Percentiles rank a stretch among this genome's conserved stretches.
Conservation (phyloP, 2,113 vertebrate genomes). For the Megaleporinus macrocephalus region DNA sequence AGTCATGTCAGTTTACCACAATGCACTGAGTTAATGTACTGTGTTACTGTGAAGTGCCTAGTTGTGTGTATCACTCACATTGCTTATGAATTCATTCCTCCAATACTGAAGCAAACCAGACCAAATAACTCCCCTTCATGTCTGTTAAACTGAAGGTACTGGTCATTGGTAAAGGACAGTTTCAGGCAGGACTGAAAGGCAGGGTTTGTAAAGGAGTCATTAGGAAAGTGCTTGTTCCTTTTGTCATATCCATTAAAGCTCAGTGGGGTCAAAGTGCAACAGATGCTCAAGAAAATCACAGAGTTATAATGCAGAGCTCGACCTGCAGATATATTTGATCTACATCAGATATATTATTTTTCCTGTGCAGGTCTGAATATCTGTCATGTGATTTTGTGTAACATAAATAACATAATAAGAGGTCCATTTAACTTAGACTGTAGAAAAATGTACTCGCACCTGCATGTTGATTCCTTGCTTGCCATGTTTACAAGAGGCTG, state of each 20-base stretch:
- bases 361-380: not conserved
- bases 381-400: too few species aligned
- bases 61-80: too few species aligned
- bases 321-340: not conserved
- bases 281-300: not conserved
- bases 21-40: too few species aligned
- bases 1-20: too few species aligned
- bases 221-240: constrained; percentile 50
- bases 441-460: too few species aligned
- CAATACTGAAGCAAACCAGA: not conserved
- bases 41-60: not conserved
- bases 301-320: not conserved
- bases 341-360: not conserved
- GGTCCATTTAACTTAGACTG: too few species aligned
- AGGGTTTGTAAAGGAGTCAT: not conserved
- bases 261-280: not conserved
- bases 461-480: too few species aligned
- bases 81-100: not conserved
- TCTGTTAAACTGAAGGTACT: not conserved
- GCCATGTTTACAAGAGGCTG: too few species aligned
- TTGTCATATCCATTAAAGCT: constrained; percentile 45
- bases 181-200: not conserved
- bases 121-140: not conserved
- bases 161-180: not conserved
- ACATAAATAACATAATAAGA: too few species aligned